A percentile compares a stretch with the other conserved stretches of the same genome.
Conservation (phyloP, 2,888 invertebrate genomes). For the Drosophila atripex region DNA sequence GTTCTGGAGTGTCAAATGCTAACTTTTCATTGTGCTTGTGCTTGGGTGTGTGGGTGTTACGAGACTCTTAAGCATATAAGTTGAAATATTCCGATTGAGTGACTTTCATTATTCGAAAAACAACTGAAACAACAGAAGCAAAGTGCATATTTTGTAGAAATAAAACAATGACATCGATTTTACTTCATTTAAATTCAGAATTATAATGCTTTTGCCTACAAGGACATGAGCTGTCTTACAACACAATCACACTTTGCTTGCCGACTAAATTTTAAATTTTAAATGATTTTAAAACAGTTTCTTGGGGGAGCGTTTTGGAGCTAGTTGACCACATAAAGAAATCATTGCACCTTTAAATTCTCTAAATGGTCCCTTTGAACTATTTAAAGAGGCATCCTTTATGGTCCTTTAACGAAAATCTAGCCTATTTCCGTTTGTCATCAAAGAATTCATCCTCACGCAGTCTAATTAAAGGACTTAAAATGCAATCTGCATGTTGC, state of each 20-base stretch:
- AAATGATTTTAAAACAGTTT: slow-evolving; percentile 49
- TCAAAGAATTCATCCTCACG: slow-evolving; percentile 9
- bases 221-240: not conserved
- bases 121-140: slow-evolving; percentile 38
- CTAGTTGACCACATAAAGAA: not conserved
- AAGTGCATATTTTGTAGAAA: slow-evolving; percentile 67
- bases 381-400: slow-evolving; percentile 14
- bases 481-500: slow-evolving; percentile 52
- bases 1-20: slow-evolving; percentile 51
- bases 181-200: slow-evolving; percentile 75
- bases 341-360: slow-evolving; percentile 1
- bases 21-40: slow-evolving; percentile 63
- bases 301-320: not conserved
- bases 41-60: slow-evolving; percentile 21
- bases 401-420: slow-evolving; percentile 61
- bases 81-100: slow-evolving; percentile 81
- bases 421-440: slow-evolving; percentile 58
- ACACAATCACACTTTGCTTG: not conserved
- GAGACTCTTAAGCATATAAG: slow-evolving; percentile 74
- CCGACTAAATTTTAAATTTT: slow-evolving; percentile 50
- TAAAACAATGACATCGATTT: slow-evolving; percentile 75
- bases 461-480: slow-evolving; percentile 73
- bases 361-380: slow-evolving; percentile 3
- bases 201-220: slow-evolving; percentile 74
- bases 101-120: slow-evolving; percentile 75